These are phyloP conservation scores for Adelges cooleyi DNA, from an alignment of 1,140 invertebrate genomes.

Conservation along the genomic window DNA sequence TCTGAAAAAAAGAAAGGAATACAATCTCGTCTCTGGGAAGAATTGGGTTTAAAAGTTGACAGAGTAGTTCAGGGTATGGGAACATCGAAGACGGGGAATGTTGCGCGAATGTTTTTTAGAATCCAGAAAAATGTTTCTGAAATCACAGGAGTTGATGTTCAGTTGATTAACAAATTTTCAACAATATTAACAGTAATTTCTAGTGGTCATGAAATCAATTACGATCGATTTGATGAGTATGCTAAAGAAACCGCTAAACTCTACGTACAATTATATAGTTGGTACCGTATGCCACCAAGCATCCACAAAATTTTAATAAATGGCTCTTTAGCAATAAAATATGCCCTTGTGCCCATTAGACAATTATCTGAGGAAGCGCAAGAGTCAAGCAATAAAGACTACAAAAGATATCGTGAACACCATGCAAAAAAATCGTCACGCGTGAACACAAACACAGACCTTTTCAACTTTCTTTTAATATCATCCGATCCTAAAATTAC, in stretches of 20 bases:
- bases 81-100: conserved; percentile 38
- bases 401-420: conserved; percentile 29
- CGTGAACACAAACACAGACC: neutral
- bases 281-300: conserved; percentile 8
- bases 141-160: conserved; percentile 38
- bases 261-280: neutral
- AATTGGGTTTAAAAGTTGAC: neutral
- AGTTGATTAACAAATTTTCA: conserved; percentile 36
- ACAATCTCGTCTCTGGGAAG: conserved; percentile 3
- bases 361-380: conserved; percentile 34
- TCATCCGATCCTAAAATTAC: neutral
- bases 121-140: conserved; percentile 33
- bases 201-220: conserved; percentile 30
- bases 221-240: neutral
- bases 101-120: conserved; percentile 37
- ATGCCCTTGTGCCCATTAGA: conserved; percentile 29
- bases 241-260: conserved; percentile 3
- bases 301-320: conserved; percentile 36
- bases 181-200: conserved; percentile 35
- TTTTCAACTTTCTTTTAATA: neutral
- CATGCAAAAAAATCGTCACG: conserved; percentile 30
- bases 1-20: conserved; percentile 11
- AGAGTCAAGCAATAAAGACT: conserved; percentile 33
- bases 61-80: conserved; percentile 31
- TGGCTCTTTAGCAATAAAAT: conserved; percentile 22